Evolutionary conservation across 2,797 vertebrate genomes (phyloP).

Genomic region (Tiaroga cobitis): DNA sequence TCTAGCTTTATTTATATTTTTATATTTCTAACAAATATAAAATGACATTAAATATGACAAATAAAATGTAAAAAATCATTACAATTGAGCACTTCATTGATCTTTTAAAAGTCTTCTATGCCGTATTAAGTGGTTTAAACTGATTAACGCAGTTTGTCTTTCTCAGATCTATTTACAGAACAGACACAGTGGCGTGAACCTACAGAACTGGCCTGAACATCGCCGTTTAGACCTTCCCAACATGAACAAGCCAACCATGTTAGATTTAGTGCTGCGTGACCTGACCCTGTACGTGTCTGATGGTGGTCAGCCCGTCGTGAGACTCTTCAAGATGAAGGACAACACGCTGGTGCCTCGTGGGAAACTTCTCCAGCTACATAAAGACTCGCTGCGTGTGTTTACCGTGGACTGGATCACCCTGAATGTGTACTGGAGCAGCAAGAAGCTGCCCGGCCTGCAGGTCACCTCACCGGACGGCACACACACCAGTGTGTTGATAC

Average conservation of each 20-base stretch:
- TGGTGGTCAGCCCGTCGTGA: slow-evolving; percentile 69
- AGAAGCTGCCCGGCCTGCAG: slow-evolving; percentile 71
- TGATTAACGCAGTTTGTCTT: neutral
- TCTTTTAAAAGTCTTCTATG: neutral
- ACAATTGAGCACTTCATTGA: neutral
- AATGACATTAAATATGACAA: too few species aligned
- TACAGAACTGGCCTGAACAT: slow-evolving; percentile 63
- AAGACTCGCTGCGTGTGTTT: slow-evolving; percentile 74
- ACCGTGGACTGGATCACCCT: slow-evolving; percentile 88
- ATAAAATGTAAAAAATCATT: neutral
- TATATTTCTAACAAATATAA: neutral
- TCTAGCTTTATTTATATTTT: too few species aligned
- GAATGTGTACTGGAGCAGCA: slow-evolving; percentile 89
- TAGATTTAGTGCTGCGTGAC: slow-evolving; percentile 82
- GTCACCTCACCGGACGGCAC: slow-evolving; percentile 75
- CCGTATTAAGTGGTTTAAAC: neutral
- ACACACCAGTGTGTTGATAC: slow-evolving; percentile 75
- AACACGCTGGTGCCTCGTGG: slow-evolving; percentile 65
- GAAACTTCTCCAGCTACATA: slow-evolving; percentile 73
- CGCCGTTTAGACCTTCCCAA: slow-evolving; percentile 73
- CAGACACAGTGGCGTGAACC: slow-evolving; percentile 60
- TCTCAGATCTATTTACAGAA: slow-evolving; percentile 84
- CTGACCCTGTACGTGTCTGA: slow-evolving; percentile 80
- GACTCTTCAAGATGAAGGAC: slow-evolving; percentile 76
- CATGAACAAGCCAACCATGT: slow-evolving; percentile 71